These are phyloP conservation scores for Iselma pallidipennis DNA, from an alignment of 2,888 invertebrate species.

Conservation along the genomic window DNA sequence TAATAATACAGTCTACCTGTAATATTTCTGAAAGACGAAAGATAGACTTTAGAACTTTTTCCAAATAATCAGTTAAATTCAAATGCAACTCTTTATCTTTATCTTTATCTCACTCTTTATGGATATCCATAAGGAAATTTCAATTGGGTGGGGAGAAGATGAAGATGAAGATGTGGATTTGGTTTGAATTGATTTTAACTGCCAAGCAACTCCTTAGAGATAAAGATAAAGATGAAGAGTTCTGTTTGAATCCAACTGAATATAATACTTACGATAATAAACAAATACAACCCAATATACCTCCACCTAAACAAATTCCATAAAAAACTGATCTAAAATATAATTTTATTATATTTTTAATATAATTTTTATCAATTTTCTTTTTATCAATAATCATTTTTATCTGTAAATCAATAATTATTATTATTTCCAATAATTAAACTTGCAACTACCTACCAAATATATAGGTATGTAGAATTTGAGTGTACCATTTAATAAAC, in stretches of 20 bases:
- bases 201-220: too few relatives aligned
- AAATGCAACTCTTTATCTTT: too few relatives aligned
- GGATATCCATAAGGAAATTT: too few relatives aligned
- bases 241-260: too few relatives aligned
- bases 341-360: constrained; percentile 57
- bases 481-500: constrained; percentile 29
- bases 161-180: too few relatives aligned
- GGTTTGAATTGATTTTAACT: too few relatives aligned
- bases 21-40: constrained; percentile 30
- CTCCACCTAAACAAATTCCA: constrained; percentile 58
- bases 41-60: too few relatives aligned
- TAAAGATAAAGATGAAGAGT: too few relatives aligned
- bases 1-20: constrained; percentile 34
- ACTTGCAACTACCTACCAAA: too few relatives aligned
- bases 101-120: too few relatives aligned
- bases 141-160: too few relatives aligned
- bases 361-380: constrained; percentile 57
- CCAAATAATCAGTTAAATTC: too few relatives aligned
- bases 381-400: constrained; percentile 61
- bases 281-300: constrained; percentile 60
- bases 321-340: constrained; percentile 60
- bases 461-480: constrained; percentile 44
- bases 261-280: constrained; percentile 60
- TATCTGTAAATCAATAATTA: constrained; percentile 54
- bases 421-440: constrained; percentile 10